Base-by-base conservation (phyloP, 2,113 vertebrate species). In the Apodemus speciosus region DNA sequence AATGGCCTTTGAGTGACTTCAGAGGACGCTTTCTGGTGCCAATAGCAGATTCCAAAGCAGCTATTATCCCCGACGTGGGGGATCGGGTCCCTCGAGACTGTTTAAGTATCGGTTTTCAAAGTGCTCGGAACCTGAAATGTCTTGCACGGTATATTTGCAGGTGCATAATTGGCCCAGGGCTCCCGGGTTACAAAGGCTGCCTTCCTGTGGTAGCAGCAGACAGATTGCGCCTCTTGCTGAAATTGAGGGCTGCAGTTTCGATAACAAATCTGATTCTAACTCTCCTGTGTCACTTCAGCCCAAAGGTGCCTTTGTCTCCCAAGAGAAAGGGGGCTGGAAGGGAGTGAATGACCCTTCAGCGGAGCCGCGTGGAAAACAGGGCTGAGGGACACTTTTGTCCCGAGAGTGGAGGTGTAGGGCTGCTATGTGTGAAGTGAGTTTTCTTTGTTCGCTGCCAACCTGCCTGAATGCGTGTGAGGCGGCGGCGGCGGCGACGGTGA, bases 1-100 rank as follows among this genome's bases (percentile, higher is more conserved):
- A 96, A 95, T 96, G 96, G 96, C 97, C 96, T 97, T 97, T 93
- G 92, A 96, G 94, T 95, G 95, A 97, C 97, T 97, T 96, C 95
- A 97, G 95, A 96, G 89, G 92, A 88, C 80, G 90, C 95, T 95
- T 96, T 91, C 95, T 95, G 92, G 91, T 96, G 95, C 96, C 97
- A 96, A 93, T 94, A 95, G 92, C 95, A 94, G 94, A 97, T 95
- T 96, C 96, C 97, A 97, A 97, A 96, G 95, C 93, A 94, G 94
- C 95, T 96, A 95, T 96, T 97, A 97, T 96, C 92, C 79, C 25
- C 14, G 60, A 94, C 89, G 89, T 97, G 95, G 96, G 96, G 91
- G 97, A 97, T 93, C 94, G 91, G 84, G 90, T 96, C 96, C 96
- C 95, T 93, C 35, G 91, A 93, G 97, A 96, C 84, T 92, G 95